Base-by-base conservation (phyloP, 1,140 invertebrate species). In the Lerema accius region DNA sequence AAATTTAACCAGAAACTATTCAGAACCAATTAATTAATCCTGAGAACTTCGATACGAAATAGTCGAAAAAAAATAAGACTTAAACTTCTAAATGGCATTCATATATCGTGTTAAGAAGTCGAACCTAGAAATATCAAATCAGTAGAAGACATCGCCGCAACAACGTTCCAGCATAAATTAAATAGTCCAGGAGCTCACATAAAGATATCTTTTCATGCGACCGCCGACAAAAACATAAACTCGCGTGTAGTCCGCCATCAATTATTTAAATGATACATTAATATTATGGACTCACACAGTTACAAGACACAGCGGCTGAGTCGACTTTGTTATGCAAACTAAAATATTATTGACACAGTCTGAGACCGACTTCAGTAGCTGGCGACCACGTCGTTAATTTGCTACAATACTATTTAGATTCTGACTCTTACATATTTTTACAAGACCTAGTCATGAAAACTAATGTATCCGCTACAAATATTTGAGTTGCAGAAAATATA, bases 201-300 rank as follows among this genome's bases (percentile, higher is more conserved):
- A 53, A 35, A 37, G 56, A 62, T 58, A 64, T 51, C 61, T 62
- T 64, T 67, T 61, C 48, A 61, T 71, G 45, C 63, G 61, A 23
- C 9, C 16, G 51, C 42, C 50, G 58, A 62, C 61, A 49, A 67
- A 66, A 58, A 61, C 59, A 28, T 62, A 62, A 67, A 64, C 55
- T 67, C 45, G 55, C 49, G 43, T 59, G 62, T 71, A 62, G 63
- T 15, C 60, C 55, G 26, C 49, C 65, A 71, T 71, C 53, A 71
- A 63, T 71, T 68, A 71, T 63, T 60, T 58, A 62, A 63, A 71
- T 71, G 56, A 37, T 59, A 59, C 62, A 63, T 71, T 65, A 65
- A 65, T 68, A 62, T 67, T 51, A 43, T 58, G 59, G 64, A 55
- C 37, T 66, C 60, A 63, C 65, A 58, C 45, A 61, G 55, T 37